Base-by-base conservation (phyloP, 2,797 vertebrate species). In the Cryptoprocta ferox region DNA sequence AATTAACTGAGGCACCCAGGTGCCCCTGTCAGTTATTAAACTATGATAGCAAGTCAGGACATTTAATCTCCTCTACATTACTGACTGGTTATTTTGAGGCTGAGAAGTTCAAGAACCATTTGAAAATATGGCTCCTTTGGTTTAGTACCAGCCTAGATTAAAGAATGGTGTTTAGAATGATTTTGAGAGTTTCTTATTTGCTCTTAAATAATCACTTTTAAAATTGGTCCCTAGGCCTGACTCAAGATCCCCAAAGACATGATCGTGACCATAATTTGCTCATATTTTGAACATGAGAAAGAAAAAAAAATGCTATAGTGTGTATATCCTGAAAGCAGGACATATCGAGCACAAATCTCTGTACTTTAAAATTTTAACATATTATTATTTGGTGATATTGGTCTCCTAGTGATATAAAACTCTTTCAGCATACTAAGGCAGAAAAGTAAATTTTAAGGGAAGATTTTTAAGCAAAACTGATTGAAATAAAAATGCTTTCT, bases 401-500 rank as follows among this genome's bases (percentile, higher is more conserved):
- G 28, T 66, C 45, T 86, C 80, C 91, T 35, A 53, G 24, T 78
- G 37, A 63, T 61, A 70, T 35, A 68, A 93, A 91, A 82, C 26
- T 86, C 12, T 78, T 16, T 81, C 30, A 4, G 19, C 59, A 21
- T 66, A 30, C 86, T 88, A 93, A 88, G 39, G 16, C 32, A 90
- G 70, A 42, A 96, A 89, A 59, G 14, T 63, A 35, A 75, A 63
- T 71, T 19, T 70, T 92, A 70, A 37, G 53, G 50, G 24, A 84
- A 85, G 15, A 87, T 63, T 75, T 89, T 81, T 78, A 84, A 68
- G 48, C 66, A 95, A 37, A 32, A 84, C 1, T 26, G 35, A 5
- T 79, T 81, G 15, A 96, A 95, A 50, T 85, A 85, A 42, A 81
- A 91, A 80, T 81, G 15, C 26, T 81, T 88, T 65, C 73, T 84